Evolutionary conservation across 2,113 vertebrate genomes (phyloP).

Genomic region (Antechinus stuartii): DNA sequence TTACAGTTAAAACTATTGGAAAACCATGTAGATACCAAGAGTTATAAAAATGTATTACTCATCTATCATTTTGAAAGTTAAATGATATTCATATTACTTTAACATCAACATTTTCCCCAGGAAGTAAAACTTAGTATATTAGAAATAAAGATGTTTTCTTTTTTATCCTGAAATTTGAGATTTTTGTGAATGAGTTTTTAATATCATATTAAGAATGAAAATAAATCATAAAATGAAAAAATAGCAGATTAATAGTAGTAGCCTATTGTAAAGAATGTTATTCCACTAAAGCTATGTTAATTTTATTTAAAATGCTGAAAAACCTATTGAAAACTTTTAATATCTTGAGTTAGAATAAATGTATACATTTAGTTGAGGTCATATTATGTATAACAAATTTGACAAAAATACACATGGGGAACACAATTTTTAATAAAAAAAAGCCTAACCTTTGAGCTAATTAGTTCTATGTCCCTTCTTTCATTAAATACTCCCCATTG

Average conservation of each 20-base stretch:
- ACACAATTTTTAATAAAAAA: conserved; percentile 16
- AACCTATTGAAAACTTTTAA: conserved; percentile 11
- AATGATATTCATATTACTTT: conserved; percentile 12
- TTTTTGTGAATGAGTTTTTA: conserved; percentile 1
- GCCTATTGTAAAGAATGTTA: background rate
- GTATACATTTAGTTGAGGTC: conserved; percentile 3
- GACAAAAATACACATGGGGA: background rate
- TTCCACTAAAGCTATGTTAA: background rate
- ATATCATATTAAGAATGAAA: background rate
- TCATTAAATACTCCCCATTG: conserved; percentile 22
- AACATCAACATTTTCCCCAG: background rate
- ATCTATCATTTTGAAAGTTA: conserved; percentile 12
- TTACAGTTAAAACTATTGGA: conserved; percentile 16
- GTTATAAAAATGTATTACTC: background rate
- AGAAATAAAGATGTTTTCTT: background rate
- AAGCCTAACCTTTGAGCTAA: conserved; percentile 23
- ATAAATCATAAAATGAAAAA: background rate
- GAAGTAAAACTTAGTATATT: background rate
- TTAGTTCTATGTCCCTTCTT: conserved; percentile 14
- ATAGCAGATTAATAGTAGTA: background rate
- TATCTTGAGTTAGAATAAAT: conserved; percentile 40
- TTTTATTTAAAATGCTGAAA: background rate
- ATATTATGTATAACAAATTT: background rate
- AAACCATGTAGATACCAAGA: background rate
- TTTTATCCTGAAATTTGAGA: conserved; percentile 18